Percentiles rank a stretch among this genome's conserved stretches.
Conservation (phyloP, 2,797 vertebrate species). For the Sebastes itinus region DNA sequence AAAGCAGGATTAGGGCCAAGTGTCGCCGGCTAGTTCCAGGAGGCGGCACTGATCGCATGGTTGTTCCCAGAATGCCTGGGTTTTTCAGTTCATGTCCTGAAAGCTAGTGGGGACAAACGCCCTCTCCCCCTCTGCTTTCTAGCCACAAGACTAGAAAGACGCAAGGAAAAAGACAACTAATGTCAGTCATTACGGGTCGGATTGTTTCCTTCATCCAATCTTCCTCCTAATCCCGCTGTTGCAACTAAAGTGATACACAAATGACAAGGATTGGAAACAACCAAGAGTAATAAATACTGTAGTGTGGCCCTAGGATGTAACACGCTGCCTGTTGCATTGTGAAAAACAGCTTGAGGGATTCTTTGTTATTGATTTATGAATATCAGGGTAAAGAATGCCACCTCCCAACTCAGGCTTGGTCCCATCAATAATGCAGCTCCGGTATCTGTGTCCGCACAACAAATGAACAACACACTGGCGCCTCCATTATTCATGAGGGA, state of each 20-base stretch:
- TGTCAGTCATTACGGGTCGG: not conserved
- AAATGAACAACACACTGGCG: slow-evolving; percentile 73
- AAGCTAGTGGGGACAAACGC: not conserved
- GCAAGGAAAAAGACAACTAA: not conserved
- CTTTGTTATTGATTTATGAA: slow-evolving; percentile 66
- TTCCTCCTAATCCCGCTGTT: not conserved
- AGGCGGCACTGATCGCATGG: slow-evolving; percentile 35
- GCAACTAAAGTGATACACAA: not conserved
- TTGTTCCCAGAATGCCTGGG: slow-evolving; percentile 50
- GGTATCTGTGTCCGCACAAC: slow-evolving; percentile 76
- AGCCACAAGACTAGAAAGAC: slow-evolving; percentile 2
- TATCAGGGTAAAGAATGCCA: slow-evolving; percentile 55
- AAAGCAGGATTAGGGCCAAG: slow-evolving; percentile 61
- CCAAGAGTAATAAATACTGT: slow-evolving; percentile 14
- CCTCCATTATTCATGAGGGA: slow-evolving; percentile 78
- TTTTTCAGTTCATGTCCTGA: slow-evolving; percentile 37
- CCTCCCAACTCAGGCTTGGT: slow-evolving; percentile 49
- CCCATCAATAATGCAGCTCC: slow-evolving; percentile 79
- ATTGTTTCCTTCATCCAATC: not conserved
- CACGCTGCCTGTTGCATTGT: not conserved
- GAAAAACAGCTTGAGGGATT: slow-evolving; percentile 36
- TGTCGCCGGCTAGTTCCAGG: slow-evolving; percentile 42
- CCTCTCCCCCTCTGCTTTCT: slow-evolving; percentile 13
- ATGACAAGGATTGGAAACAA: not conserved
- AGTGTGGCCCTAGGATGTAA: not conserved